Conservation (phyloP, 2,797 vertebrate species). For the Argya squamiceps region DNA sequence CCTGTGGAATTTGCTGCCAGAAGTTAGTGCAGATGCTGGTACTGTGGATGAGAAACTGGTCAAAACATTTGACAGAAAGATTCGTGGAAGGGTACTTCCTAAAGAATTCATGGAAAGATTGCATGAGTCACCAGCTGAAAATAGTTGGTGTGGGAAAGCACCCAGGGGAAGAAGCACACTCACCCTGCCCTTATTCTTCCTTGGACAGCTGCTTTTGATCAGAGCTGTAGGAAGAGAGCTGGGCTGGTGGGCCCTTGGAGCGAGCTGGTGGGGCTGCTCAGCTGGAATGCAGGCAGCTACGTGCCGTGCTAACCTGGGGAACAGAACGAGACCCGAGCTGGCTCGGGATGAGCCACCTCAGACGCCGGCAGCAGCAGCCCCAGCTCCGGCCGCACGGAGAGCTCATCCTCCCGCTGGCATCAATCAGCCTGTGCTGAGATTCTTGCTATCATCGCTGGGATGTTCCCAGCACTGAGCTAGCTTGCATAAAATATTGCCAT, state of each 20-base stretch:
- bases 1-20: not conserved
- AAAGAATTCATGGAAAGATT: not conserved
- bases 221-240: not conserved
- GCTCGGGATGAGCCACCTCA: not conserved
- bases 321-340: not conserved
- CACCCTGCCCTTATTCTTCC: not conserved
- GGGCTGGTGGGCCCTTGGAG: not conserved
- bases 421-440: not conserved
- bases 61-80: not conserved
- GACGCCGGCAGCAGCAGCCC: not conserved
- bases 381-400: not conserved
- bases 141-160: not conserved
- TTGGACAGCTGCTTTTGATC: constrained; percentile 8
- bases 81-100: not conserved
- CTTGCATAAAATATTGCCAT: not conserved
- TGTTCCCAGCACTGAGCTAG: not conserved
- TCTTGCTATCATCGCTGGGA: constrained; percentile 2
- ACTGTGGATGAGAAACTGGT: not conserved
- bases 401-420: not conserved
- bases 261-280: not conserved
- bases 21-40: not conserved
- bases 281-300: not conserved
- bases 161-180: not conserved
- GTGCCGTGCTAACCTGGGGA: not conserved
- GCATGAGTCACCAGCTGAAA: not conserved